Conservation (phyloP, 2,113 vertebrate species). For the Colius striatus region DNA sequence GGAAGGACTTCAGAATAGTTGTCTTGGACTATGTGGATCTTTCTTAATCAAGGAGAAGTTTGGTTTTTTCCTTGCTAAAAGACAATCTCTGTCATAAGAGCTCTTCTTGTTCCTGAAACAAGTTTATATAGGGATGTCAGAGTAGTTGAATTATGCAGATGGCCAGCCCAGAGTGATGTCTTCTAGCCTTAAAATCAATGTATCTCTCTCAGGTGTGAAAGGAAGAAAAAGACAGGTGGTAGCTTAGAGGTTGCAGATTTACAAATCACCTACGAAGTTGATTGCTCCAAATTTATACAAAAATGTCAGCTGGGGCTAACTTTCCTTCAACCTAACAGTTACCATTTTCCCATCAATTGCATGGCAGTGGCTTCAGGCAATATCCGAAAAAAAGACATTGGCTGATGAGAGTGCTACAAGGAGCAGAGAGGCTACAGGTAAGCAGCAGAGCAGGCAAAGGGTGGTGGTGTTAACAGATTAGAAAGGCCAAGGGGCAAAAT, state of each 20-base stretch:
- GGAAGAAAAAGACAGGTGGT: background rate
- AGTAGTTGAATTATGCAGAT: conserved; percentile 6
- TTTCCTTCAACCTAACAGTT: background rate
- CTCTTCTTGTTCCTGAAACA: background rate
- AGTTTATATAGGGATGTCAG: background rate
- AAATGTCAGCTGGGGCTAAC: background rate
- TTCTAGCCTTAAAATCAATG: conserved; percentile 9
- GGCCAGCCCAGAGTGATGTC: background rate
- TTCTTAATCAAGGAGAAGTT: background rate
- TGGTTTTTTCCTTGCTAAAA: background rate
- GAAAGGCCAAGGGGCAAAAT: background rate
- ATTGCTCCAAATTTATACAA: background rate
- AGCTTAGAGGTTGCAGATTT: background rate
- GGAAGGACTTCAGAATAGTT: background rate
- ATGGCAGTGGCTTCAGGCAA: background rate
- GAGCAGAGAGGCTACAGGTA: background rate
- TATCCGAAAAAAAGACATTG: background rate
- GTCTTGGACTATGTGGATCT: background rate
- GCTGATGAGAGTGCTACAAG: background rate
- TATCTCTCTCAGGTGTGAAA: background rate
- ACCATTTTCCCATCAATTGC: background rate
- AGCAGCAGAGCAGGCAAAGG: background rate
- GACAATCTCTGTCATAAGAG: background rate
- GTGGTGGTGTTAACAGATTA: background rate
- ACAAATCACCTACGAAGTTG: background rate